Percentiles rank a stretch among this genome's conserved stretches.
Evolutionary conservation across 2,888 invertebrate genomes (phyloP).

Genomic region (Nudaria mundana): DNA sequence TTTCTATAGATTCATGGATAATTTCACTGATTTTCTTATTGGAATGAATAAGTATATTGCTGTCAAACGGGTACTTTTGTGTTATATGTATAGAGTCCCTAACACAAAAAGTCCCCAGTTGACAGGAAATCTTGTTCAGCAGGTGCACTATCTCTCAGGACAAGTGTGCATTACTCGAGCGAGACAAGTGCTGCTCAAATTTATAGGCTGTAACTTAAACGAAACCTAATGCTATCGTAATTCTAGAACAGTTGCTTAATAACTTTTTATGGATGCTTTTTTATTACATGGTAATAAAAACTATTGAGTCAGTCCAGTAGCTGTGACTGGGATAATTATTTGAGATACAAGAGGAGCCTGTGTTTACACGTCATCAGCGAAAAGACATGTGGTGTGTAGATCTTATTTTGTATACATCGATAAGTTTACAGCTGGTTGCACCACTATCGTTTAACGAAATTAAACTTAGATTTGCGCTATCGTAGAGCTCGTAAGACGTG

Average conservation of each 20-base stretch:
- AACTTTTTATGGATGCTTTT: constrained; percentile 9
- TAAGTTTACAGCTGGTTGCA: constrained; percentile 14
- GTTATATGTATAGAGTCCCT: too few species aligned
- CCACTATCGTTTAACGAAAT: constrained; percentile 22
- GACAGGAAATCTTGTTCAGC: too few species aligned
- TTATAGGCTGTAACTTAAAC: too few species aligned
- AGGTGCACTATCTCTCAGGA: too few species aligned
- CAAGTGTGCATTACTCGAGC: too few species aligned
- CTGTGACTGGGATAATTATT: constrained; percentile 34
- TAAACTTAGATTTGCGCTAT: constrained; percentile 14
- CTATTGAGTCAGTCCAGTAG: constrained; percentile 18
- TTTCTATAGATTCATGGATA: too few species aligned
- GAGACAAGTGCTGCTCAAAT: too few species aligned
- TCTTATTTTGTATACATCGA: constrained; percentile 38
- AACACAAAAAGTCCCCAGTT: too few species aligned
- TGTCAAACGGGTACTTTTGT: too few species aligned
- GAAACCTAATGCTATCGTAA: neutral
- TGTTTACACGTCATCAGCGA: constrained; percentile 39
- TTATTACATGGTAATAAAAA: constrained; percentile 22
- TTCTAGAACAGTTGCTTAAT: constrained; percentile 1
- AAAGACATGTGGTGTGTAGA: constrained; percentile 43
- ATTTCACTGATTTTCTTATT: too few species aligned
- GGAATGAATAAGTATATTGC: too few species aligned
- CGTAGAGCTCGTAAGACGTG: neutral
- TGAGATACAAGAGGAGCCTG: constrained; percentile 27